Conservation (phyloP, 2,113 vertebrate species). For the Larimichthys crocea region DNA sequence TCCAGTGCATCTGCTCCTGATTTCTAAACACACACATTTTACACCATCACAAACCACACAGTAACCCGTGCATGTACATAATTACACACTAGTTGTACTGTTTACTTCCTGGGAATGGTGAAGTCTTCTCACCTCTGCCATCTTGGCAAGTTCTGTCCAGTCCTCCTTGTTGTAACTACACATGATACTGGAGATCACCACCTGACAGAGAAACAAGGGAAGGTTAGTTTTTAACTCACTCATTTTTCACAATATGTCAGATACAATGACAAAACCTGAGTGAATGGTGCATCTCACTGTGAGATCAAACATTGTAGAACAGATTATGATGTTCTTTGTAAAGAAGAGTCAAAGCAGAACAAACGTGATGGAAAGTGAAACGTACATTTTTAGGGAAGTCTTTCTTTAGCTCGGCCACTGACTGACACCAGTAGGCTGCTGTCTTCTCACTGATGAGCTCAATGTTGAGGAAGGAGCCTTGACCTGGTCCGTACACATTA, state of each 20-base stretch:
- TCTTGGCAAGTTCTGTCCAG: conserved; percentile 90
- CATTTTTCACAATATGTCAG: no score
- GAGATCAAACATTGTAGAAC: neutral
- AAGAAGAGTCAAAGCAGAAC: neutral
- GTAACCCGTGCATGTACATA: neutral
- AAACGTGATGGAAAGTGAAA: neutral
- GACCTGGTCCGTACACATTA: conserved; percentile 89
- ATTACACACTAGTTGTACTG: neutral
- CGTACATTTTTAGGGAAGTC: conserved; percentile 91
- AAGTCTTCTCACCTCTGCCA: conserved; percentile 87
- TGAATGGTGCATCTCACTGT: neutral
- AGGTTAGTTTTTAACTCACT: no score
- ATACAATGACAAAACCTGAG: neutral
- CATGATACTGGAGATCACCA: conserved; percentile 95
- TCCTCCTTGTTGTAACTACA: conserved; percentile 90
- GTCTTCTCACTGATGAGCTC: conserved; percentile 96
- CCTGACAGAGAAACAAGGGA: conserved; percentile 71
- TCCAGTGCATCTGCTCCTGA: conserved; percentile 96
- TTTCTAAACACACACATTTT: conserved; percentile 76
- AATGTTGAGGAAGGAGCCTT: conserved; percentile 94
- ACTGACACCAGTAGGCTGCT: conserved; percentile 92
- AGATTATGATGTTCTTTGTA: neutral
- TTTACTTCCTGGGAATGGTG: neutral
- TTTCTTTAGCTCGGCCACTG: conserved; percentile 89
- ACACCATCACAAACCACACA: neutral